phyloP scores from a whole-genome alignment of 2,888 invertebrate genomes.

The Hirudinaria manillensis region DNA sequence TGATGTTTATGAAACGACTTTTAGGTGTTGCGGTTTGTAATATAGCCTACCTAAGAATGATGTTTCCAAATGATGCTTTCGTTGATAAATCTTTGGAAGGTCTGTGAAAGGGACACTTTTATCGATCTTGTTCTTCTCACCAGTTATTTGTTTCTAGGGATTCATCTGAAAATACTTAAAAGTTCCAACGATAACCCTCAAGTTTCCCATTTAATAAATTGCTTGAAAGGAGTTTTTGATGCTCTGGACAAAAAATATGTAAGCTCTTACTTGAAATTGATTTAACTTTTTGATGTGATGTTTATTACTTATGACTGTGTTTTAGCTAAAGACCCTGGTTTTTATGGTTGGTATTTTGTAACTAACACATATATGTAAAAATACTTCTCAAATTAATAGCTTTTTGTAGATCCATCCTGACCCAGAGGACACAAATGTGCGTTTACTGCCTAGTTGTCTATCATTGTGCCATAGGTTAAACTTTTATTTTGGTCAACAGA shows the following conservation, averaged over 20 bases:
- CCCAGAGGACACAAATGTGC: neutral
- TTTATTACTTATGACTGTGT: conserved; percentile 31
- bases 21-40: conserved; percentile 55
- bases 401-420: conserved; percentile 25
- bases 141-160: conserved; percentile 31
- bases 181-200: conserved; percentile 42
- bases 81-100: conserved; percentile 54
- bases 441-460: neutral
- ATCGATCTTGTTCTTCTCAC: neutral
- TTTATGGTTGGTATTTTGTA: conserved; percentile 47
- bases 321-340: conserved; percentile 50
- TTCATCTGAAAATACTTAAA: conserved; percentile 40
- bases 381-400: neutral
- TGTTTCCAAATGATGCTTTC: conserved; percentile 56
- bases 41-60: conserved; percentile 54
- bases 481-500: neutral
- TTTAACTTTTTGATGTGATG: neutral
- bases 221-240: conserved; percentile 56
- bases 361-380: neutral
- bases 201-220: conserved; percentile 53
- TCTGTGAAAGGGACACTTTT: conserved; percentile 32
- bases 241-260: conserved; percentile 57
- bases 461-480: neutral
- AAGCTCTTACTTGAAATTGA: conserved; percentile 40
- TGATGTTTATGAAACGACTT: conserved; percentile 54